Evolutionary conservation across 2,797 vertebrate genomes (phyloP), one percentile per base, ranked within the genome.

Genomic region (Oryzias sinensis): DNA sequence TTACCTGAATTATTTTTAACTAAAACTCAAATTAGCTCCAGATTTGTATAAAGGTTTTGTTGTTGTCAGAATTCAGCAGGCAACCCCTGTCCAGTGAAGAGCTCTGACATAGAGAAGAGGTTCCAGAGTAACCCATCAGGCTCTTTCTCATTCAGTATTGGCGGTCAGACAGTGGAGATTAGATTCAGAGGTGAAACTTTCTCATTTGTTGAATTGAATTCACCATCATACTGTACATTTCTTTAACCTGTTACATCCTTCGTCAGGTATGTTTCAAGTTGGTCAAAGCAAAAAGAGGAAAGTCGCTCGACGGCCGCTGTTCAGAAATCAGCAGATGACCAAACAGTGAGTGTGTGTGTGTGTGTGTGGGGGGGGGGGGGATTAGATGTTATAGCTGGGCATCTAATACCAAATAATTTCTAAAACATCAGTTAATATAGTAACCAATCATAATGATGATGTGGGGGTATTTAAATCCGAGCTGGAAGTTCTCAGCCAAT

Each of bases 251-350:
- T 33, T 58, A 27, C 47, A 5, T 62, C 49, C 43, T 15, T 50
- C 57, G 13, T 7, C n/a, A 91, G 91, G 74, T 11, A 91, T 90
- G 90, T 43, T 0, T 4, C 90, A 92, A 69, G 71, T 81, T 56
- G 65, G 13, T 17, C 25, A 45, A n/a, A 61, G 65, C 5, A 49
- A 6, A 45, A 86, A 70, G 15, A 87, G 86, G 48, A 83, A 20
- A 55, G 82, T 92, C 2, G 59, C 60, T 17, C 85, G 90, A 2
- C 88, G 91, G 14, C 91, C 91, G 0, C 13, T 20, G 48, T 90
- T 71, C 62, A 56, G 51, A n/a, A 42, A 67, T 1, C 18, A 63
- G 4, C 42, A 42, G 17, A 17, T 29, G 22, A 15, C 2, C 1
- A 0, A 1, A 6, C 17, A 33, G 87, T 89, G 72, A 83, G 81